These are phyloP conservation scores for Lateolabrax maculatus DNA, from an alignment of 2,797 vertebrate genomes.

Conservation along the genomic window DNA sequence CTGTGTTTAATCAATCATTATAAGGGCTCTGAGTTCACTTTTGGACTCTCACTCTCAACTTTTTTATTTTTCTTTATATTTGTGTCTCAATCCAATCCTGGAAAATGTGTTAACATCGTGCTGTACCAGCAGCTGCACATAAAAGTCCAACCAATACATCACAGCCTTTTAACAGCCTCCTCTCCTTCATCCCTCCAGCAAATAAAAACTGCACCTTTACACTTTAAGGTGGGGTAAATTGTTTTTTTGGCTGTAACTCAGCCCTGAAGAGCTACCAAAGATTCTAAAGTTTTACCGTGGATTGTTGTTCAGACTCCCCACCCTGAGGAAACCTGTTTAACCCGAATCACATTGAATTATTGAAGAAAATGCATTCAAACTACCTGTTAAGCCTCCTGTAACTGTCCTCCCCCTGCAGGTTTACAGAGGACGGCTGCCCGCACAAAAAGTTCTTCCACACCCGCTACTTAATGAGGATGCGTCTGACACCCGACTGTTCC, in stretches of 20 bases:
- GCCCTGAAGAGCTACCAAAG: neutral
- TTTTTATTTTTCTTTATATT: neutral
- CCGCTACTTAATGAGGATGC: conserved; percentile 98
- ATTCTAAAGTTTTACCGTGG: neutral
- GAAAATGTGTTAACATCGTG: neutral
- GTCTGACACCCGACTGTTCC: conserved; percentile 97
- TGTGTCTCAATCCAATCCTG: neutral
- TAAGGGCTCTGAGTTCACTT: neutral
- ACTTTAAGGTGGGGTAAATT: neutral
- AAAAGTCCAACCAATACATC: neutral
- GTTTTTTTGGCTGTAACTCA: neutral
- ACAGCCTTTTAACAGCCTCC: neutral
- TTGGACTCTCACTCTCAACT: neutral
- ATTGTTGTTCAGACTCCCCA: neutral
- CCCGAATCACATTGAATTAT: neutral
- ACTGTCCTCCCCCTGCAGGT: conserved; percentile 80
- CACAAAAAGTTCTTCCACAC: conserved; percentile 99
- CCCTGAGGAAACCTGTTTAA: neutral
- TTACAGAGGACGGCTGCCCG: conserved; percentile 98
- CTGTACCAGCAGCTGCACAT: neutral
- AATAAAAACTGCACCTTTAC: neutral
- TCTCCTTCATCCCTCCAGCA: neutral
- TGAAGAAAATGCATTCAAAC: neutral
- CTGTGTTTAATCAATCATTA: neutral
- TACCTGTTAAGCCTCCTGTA: accelerated